Base-by-base conservation (phyloP, 92 coral and sea anemone genomes). In the Heteractis magnifica region DNA sequence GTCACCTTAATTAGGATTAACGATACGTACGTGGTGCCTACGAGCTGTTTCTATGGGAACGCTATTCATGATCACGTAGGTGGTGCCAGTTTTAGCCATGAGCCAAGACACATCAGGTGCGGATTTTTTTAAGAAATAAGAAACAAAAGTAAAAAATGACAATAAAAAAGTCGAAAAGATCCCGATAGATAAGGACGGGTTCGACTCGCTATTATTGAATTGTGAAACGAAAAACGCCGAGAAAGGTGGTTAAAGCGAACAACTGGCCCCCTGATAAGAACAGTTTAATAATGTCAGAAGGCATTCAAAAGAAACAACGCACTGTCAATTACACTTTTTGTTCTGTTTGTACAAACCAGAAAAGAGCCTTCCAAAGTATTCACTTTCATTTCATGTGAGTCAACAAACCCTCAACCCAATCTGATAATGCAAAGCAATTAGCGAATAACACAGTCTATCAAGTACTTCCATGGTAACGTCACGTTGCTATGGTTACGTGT, bases 351-450 rank as follows among this genome's bases (percentile, higher is more conserved):
- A 13, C 48, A 80, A 80, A 65, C 58, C 75, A 68, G 65, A 51
- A 58, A 81, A 23, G 73, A 53, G 56, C 72, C 77, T 49, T 50
- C 77, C 77, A 81, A 81, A 71, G 84, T 70, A 51, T 81, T 81
- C 73, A 68, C 84, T 81, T 81, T 81, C 73, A 81, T 81, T 71
- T 81, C 77, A 71, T 52, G 84, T 68, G 52, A n/a, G 84, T 81
- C 72, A 81, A 81, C 84, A 81, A 56, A 56, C 70, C 77, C 77
- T 81, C 77, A 21, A 68, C 73, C n/a, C 18, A 75, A 81, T 81
- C 84, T 64, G 84, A 81, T 81, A 81, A 81, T 81, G 77, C 77
- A 8, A 21, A 81, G 73, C 73, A 68, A 81, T 81, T 81, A 81
- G 56, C 49, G 65, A 81, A 81, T 81, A 81, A 77, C 84, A 68